Evolutionary conservation across 2,888 invertebrate species (phyloP).

Genomic region (Caenorhabditis plicata): DNA sequence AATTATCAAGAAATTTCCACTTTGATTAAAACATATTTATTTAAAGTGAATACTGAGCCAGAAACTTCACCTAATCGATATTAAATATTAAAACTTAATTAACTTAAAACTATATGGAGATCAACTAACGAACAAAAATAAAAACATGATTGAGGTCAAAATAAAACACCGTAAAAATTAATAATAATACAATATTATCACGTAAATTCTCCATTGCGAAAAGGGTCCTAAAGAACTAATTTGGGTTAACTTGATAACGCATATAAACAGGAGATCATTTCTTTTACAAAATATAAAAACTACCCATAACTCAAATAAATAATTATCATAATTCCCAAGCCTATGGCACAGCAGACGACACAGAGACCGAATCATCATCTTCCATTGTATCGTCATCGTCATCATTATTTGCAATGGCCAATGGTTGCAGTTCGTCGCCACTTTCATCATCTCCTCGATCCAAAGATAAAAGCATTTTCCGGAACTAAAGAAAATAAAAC

Average conservation of each 20-base stretch:
- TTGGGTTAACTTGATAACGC: not conserved
- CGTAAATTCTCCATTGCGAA: not conserved
- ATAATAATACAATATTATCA: too few relatives aligned
- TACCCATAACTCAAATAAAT: not conserved
- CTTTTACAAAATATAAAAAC: not conserved
- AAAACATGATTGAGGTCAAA: too few relatives aligned
- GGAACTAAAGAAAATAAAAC: conserved; percentile 54
- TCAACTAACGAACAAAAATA: not conserved
- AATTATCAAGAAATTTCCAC: too few relatives aligned
- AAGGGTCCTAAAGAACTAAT: not conserved
- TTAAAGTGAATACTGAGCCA: too few relatives aligned
- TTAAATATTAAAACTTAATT: not conserved
- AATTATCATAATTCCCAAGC: not conserved
- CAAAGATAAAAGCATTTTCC: conserved; percentile 57
- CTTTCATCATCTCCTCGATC: conserved; percentile 51
- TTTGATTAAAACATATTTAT: too few relatives aligned
- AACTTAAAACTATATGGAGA: conserved; percentile 3
- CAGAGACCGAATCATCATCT: too few relatives aligned
- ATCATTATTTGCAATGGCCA: conserved; percentile 8
- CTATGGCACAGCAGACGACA: not conserved
- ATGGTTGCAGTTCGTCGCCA: conserved; percentile 10
- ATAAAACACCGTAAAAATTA: too few relatives aligned
- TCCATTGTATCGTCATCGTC: conserved; percentile 34
- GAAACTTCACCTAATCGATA: too few relatives aligned
- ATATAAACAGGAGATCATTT: not conserved